phyloP scores from a whole-genome alignment of 2,797 vertebrate genomes.

The Serranus cabrilla region DNA sequence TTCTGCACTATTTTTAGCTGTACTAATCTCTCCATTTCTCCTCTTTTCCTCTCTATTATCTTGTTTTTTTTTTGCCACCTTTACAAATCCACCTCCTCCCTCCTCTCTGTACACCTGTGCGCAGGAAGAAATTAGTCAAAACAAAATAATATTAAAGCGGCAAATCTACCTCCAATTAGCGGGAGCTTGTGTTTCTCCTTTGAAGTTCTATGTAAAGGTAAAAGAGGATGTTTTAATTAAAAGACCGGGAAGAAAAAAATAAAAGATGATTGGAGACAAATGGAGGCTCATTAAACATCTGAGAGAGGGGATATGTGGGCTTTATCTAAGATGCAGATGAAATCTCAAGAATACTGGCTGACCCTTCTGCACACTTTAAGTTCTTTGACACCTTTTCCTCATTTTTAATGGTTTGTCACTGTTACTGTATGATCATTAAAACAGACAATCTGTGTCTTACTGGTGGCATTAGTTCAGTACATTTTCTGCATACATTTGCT shows the following conservation, averaged over 20 bases:
- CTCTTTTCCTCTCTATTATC: slow-evolving; percentile 11
- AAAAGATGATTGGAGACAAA: slow-evolving; percentile 58
- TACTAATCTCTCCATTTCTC: slow-evolving; percentile 37
- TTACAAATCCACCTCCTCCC: slow-evolving; percentile 20
- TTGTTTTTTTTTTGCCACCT: slow-evolving; percentile 2
- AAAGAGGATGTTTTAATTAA: slow-evolving; percentile 64
- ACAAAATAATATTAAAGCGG: slow-evolving; percentile 66
- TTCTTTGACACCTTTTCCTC: no score
- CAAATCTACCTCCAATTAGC: slow-evolving; percentile 71
- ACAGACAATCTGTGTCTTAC: no score
- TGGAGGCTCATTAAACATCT: slow-evolving; percentile 64
- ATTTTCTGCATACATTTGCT: no score
- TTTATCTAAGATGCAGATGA: slow-evolving; percentile 7
- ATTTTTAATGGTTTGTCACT: no score
- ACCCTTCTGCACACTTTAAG: not conserved
- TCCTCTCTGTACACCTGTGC: slow-evolving; percentile 46
- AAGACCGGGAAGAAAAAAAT: slow-evolving; percentile 15
- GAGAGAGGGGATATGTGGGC: slow-evolving; percentile 21
- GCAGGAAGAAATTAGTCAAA: slow-evolving; percentile 63
- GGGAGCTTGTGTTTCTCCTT: slow-evolving; percentile 48
- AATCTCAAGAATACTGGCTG: slow-evolving; percentile 3
- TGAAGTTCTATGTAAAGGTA: slow-evolving; percentile 68
- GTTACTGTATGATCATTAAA: no score
- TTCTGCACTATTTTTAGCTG: slow-evolving; percentile 54
- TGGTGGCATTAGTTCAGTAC: no score